Conservation (phyloP, 1,140 invertebrate species). For the Lepidurus packardi region DNA sequence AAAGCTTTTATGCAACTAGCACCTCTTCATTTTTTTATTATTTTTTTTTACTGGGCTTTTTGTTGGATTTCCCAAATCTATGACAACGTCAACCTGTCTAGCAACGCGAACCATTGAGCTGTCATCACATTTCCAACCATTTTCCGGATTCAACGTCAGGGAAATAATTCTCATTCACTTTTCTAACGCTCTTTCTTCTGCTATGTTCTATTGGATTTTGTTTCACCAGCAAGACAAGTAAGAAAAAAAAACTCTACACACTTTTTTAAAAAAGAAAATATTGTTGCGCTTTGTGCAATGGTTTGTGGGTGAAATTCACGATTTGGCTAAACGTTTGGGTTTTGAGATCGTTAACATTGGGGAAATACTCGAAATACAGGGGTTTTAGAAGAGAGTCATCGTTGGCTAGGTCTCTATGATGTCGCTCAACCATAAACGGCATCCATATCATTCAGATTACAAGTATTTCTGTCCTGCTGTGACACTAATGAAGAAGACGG, state of each 20-base stretch:
- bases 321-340: not conserved
- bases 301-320: not conserved
- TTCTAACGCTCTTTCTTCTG: not conserved
- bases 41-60: not conserved
- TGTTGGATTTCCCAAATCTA: conserved; percentile 12
- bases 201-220: not conserved
- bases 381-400: not conserved
- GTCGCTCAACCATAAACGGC: not conserved
- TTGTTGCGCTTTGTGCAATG: too few relatives aligned
- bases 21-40: not conserved
- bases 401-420: not conserved
- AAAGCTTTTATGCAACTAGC: conserved; percentile 1
- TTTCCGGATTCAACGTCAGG: not conserved
- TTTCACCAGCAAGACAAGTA: not conserved
- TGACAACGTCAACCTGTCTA: conserved; percentile 16
- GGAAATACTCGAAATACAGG: not conserved
- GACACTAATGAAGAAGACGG: conserved; percentile 18
- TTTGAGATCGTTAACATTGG: not conserved
- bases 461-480: conserved; percentile 18
- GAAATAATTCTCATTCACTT: not conserved
- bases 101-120: conserved; percentile 20
- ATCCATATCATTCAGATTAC: conserved; percentile 1
- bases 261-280: too few relatives aligned
- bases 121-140: conserved; percentile 6
- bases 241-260: not conserved